Evolutionary conservation across 2,113 vertebrate genomes (phyloP).

Genomic region (Paratilapia polleni): DNA sequence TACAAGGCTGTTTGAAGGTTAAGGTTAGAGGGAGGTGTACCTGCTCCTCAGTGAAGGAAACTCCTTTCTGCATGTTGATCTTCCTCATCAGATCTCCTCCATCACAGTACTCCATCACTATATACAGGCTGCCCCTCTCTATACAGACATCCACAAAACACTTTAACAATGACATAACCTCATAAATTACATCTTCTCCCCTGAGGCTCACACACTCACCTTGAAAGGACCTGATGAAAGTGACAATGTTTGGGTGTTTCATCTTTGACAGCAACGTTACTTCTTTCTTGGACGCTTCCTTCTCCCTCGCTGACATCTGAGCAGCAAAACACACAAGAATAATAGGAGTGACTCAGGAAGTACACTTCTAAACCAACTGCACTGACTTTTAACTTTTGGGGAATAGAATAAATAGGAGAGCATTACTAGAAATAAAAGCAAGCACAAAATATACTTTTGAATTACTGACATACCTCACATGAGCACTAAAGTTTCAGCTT

Average conservation of each 20-base stretch:
- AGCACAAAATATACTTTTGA: not conserved
- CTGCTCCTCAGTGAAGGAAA: conserved; percentile 88
- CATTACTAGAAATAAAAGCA: not conserved
- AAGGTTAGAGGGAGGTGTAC: conserved; percentile 64
- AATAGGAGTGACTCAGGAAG: not conserved
- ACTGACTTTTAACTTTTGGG: too few relatives aligned
- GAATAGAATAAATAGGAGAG: too few relatives aligned
- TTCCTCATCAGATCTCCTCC: conserved; percentile 91
- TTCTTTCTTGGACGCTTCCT: conserved; percentile 88
- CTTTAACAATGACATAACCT: conserved; percentile 51
- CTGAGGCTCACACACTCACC: conserved; percentile 71
- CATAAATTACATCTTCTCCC: not conserved
- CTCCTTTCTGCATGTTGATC: conserved; percentile 86
- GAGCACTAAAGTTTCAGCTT: not conserved
- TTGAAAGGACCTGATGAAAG: conserved; percentile 86
- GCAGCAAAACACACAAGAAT: conserved; percentile 4
- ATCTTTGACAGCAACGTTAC: conserved; percentile 88
- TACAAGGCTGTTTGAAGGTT: not conserved
- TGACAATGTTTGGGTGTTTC: conserved; percentile 92
- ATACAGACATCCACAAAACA: conserved; percentile 39
- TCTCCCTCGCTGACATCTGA: conserved; percentile 87
- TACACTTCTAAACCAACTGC: not conserved
- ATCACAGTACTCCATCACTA: conserved; percentile 95
- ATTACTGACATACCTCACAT: not conserved
- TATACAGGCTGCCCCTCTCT: conserved; percentile 87